Percentiles rank a stretch among this genome's conserved stretches.
These are phyloP conservation scores for Reticulitermes speratus DNA, from an alignment of 1,140 invertebrate species.

Conservation along the genomic window DNA sequence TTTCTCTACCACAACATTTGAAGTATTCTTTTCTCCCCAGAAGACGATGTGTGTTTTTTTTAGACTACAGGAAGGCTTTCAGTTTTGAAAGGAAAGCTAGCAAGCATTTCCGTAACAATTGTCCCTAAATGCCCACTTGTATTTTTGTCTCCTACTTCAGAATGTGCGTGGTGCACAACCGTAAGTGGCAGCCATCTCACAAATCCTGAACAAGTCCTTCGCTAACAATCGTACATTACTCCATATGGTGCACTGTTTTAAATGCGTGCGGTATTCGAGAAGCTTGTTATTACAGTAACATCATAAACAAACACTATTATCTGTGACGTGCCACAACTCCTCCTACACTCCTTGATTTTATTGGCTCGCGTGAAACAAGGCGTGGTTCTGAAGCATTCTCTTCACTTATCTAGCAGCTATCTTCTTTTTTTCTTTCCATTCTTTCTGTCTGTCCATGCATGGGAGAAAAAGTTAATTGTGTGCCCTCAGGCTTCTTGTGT, in stretches of 20 bases:
- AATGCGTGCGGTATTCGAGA: neutral
- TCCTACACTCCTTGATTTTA: neutral
- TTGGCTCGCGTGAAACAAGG: constrained; percentile 2
- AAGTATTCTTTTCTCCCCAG: too few species aligned
- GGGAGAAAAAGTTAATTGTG: neutral
- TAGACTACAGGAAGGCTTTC: too few species aligned
- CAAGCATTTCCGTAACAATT: too few species aligned
- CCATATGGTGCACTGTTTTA: neutral
- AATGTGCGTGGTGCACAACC: neutral
- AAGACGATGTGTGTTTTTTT: too few species aligned
- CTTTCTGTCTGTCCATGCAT: constrained; percentile 1
- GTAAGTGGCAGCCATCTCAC: neutral
- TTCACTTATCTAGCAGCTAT: neutral
- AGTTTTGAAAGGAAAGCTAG: too few species aligned
- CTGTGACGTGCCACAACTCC: neutral
- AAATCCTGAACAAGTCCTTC: neutral
- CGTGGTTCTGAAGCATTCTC: neutral
- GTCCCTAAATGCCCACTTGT: too few species aligned
- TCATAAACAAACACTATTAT: constrained; percentile 5
- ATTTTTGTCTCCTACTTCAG: neutral
- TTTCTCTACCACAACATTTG: too few species aligned
- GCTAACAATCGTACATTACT: neutral
- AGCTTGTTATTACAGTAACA: neutral
- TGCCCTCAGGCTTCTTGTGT: neutral
- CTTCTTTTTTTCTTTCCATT: neutral